A percentile compares a stretch with the other conserved stretches of the same genome.
Evolutionary conservation across 2,797 vertebrate species (phyloP).

Genomic region (Sus cebifrons): DNA sequence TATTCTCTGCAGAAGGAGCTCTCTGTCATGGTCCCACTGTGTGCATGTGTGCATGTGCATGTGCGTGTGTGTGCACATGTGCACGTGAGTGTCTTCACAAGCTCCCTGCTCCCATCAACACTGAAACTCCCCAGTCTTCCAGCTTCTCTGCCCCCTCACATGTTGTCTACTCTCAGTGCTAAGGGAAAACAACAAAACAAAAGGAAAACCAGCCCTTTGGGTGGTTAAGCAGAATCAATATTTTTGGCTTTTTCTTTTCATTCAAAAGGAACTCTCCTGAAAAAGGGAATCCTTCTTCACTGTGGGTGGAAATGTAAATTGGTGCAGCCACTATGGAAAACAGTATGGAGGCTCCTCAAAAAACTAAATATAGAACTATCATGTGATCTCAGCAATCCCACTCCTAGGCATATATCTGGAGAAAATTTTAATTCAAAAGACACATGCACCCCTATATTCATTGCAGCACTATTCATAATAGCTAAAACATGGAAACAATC

Average conservation of each 20-base stretch:
- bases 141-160: background rate
- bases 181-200: background rate
- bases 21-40: fast-evolving
- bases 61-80: background rate
- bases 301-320: no score
- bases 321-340: no score
- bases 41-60: background rate
- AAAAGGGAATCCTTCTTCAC: no score
- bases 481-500: no score
- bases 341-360: no score
- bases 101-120: no score
- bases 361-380: no score
- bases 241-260: background rate
- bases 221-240: background rate
- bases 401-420: no score
- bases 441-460: no score
- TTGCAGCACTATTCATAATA: no score
- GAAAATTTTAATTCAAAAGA: no score
- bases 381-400: no score
- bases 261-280: background rate
- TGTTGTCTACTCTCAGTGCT: background rate
- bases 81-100: background rate
- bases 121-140: background rate
- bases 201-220: background rate
- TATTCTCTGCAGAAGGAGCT: background rate